These are phyloP conservation scores for Miniopterus natalensis DNA, from an alignment of 2,113 vertebrate genomes.

Conservation along the genomic window DNA sequence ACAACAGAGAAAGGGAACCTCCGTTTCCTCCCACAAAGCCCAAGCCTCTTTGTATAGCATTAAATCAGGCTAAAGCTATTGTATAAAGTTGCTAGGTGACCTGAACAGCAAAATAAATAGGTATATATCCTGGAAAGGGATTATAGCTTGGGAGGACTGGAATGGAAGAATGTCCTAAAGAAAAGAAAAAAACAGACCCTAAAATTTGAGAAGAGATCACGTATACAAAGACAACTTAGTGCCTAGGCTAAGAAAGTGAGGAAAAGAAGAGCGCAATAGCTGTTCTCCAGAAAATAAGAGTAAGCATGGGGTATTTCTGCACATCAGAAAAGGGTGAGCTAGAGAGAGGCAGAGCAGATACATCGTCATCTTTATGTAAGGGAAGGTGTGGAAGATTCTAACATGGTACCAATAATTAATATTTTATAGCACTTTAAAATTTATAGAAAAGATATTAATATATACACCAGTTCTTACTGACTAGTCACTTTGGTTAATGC, in stretches of 20 bases:
- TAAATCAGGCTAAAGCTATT: constrained; percentile 17
- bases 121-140: constrained; percentile 21
- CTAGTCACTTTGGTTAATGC: neutral
- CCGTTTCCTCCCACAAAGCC: constrained; percentile 12
- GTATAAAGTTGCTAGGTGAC: neutral
- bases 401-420: neutral
- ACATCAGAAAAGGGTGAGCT: neutral
- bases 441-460: neutral
- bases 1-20: neutral
- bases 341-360: neutral
- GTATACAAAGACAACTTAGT: neutral
- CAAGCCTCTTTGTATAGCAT: neutral
- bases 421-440: constrained; percentile 8
- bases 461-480: neutral
- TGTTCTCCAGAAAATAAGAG: neutral
- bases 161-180: constrained; percentile 10
- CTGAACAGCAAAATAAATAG: neutral
- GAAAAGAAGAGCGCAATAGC: neutral
- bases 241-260: neutral
- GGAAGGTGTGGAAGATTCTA: neutral
- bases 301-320: neutral
- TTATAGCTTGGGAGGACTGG: neutral
- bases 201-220: constrained; percentile 37
- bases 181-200: neutral
- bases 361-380: neutral